Conservation (phyloP, 2,113 vertebrate genomes). For the Hucho hucho region DNA sequence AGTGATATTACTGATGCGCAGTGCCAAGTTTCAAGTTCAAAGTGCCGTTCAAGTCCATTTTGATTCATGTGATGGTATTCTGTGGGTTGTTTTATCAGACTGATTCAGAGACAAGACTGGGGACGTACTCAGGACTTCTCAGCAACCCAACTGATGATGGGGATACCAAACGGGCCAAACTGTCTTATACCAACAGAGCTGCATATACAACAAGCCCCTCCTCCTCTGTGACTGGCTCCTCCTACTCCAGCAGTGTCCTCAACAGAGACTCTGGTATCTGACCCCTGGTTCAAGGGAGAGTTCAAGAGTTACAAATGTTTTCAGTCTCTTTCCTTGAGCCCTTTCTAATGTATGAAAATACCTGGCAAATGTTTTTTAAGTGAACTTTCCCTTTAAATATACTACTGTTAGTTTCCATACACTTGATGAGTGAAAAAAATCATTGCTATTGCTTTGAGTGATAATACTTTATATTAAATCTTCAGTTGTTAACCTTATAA, state of each 20-base stretch:
- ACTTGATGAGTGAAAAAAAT: too few relatives aligned
- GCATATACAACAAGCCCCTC: slow-evolving; percentile 77
- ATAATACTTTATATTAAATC: too few relatives aligned
- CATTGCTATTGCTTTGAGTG: too few relatives aligned
- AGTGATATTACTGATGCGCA: background rate
- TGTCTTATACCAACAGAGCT: slow-evolving; percentile 82
- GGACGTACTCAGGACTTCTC: slow-evolving; percentile 82
- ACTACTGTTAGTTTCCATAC: too few relatives aligned
- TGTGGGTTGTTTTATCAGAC: slow-evolving; percentile 40
- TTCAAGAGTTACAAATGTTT: background rate
- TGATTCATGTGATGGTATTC: background rate
- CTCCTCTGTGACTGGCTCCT: slow-evolving; percentile 79
- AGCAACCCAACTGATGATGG: slow-evolving; percentile 78
- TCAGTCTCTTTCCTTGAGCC: too few relatives aligned
- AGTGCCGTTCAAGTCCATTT: background rate
- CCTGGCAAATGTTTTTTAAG: too few relatives aligned
- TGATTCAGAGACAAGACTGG: slow-evolving; percentile 83
- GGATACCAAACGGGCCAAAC: slow-evolving; percentile 92
- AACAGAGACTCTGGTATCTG: slow-evolving; percentile 79
- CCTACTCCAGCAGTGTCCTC: slow-evolving; percentile 67
- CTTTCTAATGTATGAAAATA: too few relatives aligned
- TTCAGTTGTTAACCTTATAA: too few relatives aligned
- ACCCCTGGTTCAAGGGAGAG: background rate
- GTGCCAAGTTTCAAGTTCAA: background rate
- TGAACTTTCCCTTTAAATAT: too few relatives aligned